Evolutionary conservation across 1,140 invertebrate species (phyloP).

Genomic region (Plectrocnemia conspersa): DNA sequence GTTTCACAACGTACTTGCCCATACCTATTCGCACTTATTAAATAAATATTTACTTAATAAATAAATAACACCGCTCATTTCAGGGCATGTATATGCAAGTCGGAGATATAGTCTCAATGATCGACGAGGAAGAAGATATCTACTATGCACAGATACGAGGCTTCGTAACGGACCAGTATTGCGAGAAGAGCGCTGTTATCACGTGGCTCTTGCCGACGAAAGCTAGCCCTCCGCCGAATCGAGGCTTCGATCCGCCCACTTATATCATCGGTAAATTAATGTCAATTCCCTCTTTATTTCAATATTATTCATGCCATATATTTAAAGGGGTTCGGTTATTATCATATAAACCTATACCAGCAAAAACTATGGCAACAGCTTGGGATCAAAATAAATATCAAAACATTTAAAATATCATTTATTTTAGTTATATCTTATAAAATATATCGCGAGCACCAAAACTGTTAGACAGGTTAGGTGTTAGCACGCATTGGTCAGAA

Average conservation of each 20-base stretch:
- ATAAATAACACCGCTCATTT: conserved; percentile 26
- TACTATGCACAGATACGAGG: conserved; percentile 89
- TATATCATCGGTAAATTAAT: conserved; percentile 72
- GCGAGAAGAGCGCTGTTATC: conserved; percentile 89
- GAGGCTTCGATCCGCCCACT: conserved; percentile 83
- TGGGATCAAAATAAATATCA: not conserved
- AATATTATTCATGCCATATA: not conserved
- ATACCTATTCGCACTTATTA: too few relatives aligned
- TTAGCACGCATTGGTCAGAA: too few relatives aligned
- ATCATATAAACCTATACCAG: too few relatives aligned
- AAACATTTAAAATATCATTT: not conserved
- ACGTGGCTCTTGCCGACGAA: conserved; percentile 87
- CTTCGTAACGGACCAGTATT: conserved; percentile 86
- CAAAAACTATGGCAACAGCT: too few relatives aligned
- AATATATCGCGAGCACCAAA: too few relatives aligned
- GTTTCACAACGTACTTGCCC: conserved; percentile 67
- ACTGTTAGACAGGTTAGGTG: too few relatives aligned
- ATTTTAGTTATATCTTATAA: conserved; percentile 6
- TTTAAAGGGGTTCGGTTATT: too few relatives aligned
- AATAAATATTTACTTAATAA: not conserved
- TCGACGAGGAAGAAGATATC: conserved; percentile 68
- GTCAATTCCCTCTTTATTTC: not conserved
- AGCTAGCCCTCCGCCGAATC: conserved; percentile 69
- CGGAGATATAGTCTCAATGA: conserved; percentile 85
- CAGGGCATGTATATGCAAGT: conserved; percentile 80